These are phyloP conservation scores for Stichodactyla mertensii DNA, from an alignment of 64 coral and sea anemone species.

Conservation along the genomic window DNA sequence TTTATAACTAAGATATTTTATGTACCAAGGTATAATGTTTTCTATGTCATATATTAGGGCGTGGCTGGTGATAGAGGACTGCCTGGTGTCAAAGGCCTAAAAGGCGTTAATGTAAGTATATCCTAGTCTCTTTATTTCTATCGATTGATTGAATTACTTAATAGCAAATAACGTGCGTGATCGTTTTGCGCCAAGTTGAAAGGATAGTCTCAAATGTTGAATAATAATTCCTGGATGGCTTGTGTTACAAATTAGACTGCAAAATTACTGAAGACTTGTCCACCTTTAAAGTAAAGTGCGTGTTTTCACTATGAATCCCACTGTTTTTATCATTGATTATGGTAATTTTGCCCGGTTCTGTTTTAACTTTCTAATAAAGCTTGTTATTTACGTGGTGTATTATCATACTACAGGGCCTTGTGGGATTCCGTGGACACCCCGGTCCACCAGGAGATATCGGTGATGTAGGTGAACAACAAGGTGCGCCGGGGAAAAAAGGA, in stretches of 20 bases:
- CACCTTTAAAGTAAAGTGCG: too few species aligned
- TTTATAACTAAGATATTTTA: neutral
- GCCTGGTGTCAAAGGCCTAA: neutral
- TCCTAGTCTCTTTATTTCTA: neutral
- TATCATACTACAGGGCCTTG: constrained; percentile 29
- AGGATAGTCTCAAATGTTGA: too few species aligned
- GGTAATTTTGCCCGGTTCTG: neutral
- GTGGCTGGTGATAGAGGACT: neutral
- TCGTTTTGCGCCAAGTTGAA: too few species aligned
- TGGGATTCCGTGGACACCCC: constrained; percentile 41
- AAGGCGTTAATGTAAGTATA: constrained; percentile 22
- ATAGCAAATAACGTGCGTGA: neutral
- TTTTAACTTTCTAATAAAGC: neutral
- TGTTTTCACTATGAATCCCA: too few species aligned
- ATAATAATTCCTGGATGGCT: too few species aligned
- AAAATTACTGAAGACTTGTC: too few species aligned
- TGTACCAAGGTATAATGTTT: too few species aligned
- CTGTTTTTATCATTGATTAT: neutral
- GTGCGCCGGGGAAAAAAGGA: neutral
- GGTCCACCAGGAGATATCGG: constrained; percentile 48
- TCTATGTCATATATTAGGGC: neutral
- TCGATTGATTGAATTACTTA: neutral
- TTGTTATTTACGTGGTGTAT: neutral
- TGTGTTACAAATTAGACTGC: too few species aligned
- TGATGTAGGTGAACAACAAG: constrained; percentile 2